Conservation (phyloP, 1,140 invertebrate species). For the Cheumatopsyche charites region DNA sequence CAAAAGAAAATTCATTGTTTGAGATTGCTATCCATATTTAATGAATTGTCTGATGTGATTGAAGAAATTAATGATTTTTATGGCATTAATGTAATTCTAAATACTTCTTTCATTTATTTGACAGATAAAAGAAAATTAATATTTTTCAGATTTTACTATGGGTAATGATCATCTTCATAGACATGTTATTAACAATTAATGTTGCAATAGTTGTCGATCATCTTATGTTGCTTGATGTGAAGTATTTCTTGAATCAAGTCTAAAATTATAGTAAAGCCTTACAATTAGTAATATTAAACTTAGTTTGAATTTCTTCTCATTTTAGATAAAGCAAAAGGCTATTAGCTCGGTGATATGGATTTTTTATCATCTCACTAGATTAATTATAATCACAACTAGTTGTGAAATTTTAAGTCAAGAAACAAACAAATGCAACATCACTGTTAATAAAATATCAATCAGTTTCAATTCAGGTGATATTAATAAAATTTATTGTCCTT, state of each 20-base stretch:
- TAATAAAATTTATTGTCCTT: not conserved
- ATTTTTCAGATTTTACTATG: not conserved
- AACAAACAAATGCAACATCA: not conserved
- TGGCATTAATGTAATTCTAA: not conserved
- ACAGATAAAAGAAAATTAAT: not conserved
- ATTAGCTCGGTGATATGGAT: too few relatives aligned
- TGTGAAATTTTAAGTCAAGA: slow-evolving; percentile 8
- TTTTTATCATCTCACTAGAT: not conserved
- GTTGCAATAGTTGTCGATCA: not conserved
- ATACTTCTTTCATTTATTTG: not conserved
- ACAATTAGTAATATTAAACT: too few relatives aligned
- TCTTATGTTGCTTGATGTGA: not conserved
- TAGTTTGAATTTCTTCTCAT: too few relatives aligned
- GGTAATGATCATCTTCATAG: not conserved
- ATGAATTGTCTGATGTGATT: not conserved
- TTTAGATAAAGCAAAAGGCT: too few relatives aligned
- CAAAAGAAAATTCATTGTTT: not conserved
- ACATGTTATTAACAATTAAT: not conserved
- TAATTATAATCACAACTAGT: not conserved
- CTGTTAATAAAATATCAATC: not conserved
- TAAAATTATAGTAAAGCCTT: too few relatives aligned
- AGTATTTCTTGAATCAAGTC: not conserved
- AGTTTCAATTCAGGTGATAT: not conserved
- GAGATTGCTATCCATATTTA: not conserved
- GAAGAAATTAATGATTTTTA: not conserved